phyloP scores from a whole-genome alignment of 2,888 invertebrate species.

The Drosophila eohydei region DNA sequence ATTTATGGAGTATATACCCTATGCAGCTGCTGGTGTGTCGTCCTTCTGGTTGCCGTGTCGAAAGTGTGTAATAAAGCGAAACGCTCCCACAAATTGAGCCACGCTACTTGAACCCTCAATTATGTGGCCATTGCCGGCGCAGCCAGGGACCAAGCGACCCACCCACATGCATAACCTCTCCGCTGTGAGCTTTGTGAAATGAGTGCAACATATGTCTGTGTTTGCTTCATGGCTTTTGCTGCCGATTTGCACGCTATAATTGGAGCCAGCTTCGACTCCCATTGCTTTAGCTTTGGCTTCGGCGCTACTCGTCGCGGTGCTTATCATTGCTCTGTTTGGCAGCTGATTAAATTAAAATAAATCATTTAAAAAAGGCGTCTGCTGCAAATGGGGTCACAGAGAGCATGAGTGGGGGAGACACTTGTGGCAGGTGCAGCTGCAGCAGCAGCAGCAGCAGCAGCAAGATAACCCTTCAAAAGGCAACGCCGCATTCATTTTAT shows the following conservation, averaged over 20 bases:
- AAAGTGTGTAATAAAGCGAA: constrained; percentile 81
- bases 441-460: constrained; percentile 36
- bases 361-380: constrained; percentile 73
- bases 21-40: constrained; percentile 18
- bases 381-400: constrained; percentile 53
- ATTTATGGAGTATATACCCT: constrained; percentile 11
- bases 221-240: constrained; percentile 75
- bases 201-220: constrained; percentile 77
- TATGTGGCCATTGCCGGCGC: constrained; percentile 75
- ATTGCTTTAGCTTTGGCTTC: constrained; percentile 20
- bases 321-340: constrained; percentile 80
- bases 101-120: constrained; percentile 81
- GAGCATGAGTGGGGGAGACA: constrained; percentile 20
- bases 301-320: constrained; percentile 50
- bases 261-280: constrained; percentile 63
- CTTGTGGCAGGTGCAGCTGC: constrained; percentile 65
- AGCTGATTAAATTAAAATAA: constrained; percentile 80
- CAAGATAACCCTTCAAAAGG: constrained; percentile 61
- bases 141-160: constrained; percentile 6
- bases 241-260: constrained; percentile 80
- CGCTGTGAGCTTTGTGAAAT: constrained; percentile 63
- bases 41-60: constrained; percentile 64
- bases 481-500: constrained; percentile 47
- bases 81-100: constrained; percentile 78
- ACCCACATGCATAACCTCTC: neutral